Conservation (phyloP, 2,888 invertebrate species). For the Tillus elongatus region DNA sequence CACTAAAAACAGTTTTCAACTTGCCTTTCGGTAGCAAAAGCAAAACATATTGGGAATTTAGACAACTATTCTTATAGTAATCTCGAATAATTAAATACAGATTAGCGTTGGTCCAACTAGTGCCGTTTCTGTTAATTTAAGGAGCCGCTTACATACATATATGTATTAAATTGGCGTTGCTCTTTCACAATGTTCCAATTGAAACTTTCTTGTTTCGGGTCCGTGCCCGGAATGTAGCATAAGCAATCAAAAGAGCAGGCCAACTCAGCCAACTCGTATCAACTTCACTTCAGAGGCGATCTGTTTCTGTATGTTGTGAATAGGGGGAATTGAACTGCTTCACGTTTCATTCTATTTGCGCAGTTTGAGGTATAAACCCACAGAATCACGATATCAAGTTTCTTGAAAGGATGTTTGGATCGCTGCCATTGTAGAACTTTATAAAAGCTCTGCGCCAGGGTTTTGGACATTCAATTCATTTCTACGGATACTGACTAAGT, state of each 20-base stretch:
- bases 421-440: slow-evolving; percentile 22
- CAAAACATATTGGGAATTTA: too few relatives aligned
- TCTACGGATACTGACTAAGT: slow-evolving; percentile 21
- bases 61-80: too few relatives aligned
- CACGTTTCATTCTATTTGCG: slow-evolving; percentile 29
- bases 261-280: slow-evolving; percentile 24
- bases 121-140: too few relatives aligned
- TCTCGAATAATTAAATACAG: too few relatives aligned
- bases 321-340: slow-evolving; percentile 27
- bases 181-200: slow-evolving; percentile 30
- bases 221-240: slow-evolving; percentile 28
- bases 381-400: slow-evolving; percentile 29
- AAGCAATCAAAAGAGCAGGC: slow-evolving; percentile 30
- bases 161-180: slow-evolving; percentile 30
- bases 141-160: too few relatives aligned
- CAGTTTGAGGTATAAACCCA: slow-evolving; percentile 29
- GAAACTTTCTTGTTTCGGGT: slow-evolving; percentile 31
- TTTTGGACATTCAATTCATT: slow-evolving; percentile 23
- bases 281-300: slow-evolving; percentile 27
- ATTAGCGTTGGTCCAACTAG: too few relatives aligned
- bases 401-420: slow-evolving; percentile 27
- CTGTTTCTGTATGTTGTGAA: slow-evolving; percentile 26
- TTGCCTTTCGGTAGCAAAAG: too few relatives aligned
- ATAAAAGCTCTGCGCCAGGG: slow-evolving; percentile 16
- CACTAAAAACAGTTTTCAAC: too few relatives aligned